Conservation (phyloP, 2,113 vertebrate species). For the Ophthalmolycus amberensis region DNA sequence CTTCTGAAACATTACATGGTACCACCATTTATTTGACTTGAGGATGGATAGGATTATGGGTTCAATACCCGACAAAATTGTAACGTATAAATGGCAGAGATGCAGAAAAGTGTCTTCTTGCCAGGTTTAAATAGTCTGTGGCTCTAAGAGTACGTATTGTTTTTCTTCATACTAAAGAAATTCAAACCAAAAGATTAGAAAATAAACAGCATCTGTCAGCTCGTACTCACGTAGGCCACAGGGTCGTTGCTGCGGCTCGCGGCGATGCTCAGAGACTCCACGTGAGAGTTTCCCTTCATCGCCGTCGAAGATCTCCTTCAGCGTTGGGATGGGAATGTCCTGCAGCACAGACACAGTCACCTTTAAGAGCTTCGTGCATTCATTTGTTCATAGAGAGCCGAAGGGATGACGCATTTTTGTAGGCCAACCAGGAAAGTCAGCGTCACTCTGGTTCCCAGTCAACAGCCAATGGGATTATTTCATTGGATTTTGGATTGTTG, state of each 20-base stretch:
- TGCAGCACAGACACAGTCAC: conserved; percentile 54
- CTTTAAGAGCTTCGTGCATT: too few relatives aligned
- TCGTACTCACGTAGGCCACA: conserved; percentile 88
- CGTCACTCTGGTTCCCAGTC: too few relatives aligned
- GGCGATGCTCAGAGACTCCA: conserved; percentile 91
- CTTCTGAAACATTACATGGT: not conserved
- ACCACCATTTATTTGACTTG: not conserved
- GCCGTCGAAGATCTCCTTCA: conserved; percentile 91
- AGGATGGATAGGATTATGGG: not conserved
- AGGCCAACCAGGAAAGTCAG: not conserved
- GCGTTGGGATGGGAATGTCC: conserved; percentile 91
- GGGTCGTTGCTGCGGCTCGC: conserved; percentile 96
- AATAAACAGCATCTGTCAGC: not conserved
- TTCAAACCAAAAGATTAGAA: not conserved
- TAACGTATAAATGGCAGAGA: not conserved
- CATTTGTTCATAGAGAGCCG: not conserved
- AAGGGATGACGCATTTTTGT: too few relatives aligned
- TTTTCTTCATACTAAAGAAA: not conserved
- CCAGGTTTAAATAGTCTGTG: not conserved
- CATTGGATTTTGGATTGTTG: not conserved
- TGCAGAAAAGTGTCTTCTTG: not conserved
- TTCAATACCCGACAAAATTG: not conserved
- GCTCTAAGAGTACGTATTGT: too few relatives aligned
- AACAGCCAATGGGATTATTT: not conserved
- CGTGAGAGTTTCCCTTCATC: conserved; percentile 91